phyloP scores from a whole-genome alignment of 2,113 vertebrate genomes.

The Ranitomeya imitator region DNA sequence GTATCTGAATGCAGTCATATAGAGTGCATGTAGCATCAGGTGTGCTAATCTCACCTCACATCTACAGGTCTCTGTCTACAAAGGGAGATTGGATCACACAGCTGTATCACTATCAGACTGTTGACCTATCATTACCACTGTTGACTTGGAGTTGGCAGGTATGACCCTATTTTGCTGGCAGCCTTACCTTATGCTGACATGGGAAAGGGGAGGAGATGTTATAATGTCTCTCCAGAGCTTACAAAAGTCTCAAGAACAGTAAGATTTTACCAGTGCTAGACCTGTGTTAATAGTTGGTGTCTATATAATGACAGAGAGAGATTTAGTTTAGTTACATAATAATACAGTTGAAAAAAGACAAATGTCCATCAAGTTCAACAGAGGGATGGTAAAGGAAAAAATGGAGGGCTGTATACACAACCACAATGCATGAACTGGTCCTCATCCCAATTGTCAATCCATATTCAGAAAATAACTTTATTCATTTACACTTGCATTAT shows the following conservation, averaged over 20 bases:
- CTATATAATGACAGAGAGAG: background rate
- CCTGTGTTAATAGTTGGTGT: background rate
- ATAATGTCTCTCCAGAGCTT: conserved; percentile 15
- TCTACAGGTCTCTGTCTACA: conserved; percentile 21
- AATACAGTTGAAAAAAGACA: too few species aligned
- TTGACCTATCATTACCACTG: conserved; percentile 44
- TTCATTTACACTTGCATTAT: too few species aligned
- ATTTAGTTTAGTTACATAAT: background rate
- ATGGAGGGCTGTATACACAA: too few species aligned
- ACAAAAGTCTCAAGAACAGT: conserved; percentile 2
- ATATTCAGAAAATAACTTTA: too few species aligned
- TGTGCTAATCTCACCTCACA: conserved; percentile 37
- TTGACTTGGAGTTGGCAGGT: conserved; percentile 46
- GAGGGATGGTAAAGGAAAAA: too few species aligned
- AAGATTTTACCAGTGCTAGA: background rate
- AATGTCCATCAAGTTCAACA: too few species aligned
- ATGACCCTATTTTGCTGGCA: conserved; percentile 26
- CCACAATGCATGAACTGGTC: too few species aligned
- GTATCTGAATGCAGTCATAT: background rate
- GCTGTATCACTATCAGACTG: conserved; percentile 42
- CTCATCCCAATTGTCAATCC: too few species aligned
- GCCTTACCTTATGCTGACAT: conserved; percentile 22
- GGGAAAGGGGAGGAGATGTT: conserved; percentile 12
- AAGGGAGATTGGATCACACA: conserved; percentile 34
- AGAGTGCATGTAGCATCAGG: conserved; percentile 46